phyloP scores from a whole-genome alignment of 1,140 invertebrate species.

The Zophobas atratus region DNA sequence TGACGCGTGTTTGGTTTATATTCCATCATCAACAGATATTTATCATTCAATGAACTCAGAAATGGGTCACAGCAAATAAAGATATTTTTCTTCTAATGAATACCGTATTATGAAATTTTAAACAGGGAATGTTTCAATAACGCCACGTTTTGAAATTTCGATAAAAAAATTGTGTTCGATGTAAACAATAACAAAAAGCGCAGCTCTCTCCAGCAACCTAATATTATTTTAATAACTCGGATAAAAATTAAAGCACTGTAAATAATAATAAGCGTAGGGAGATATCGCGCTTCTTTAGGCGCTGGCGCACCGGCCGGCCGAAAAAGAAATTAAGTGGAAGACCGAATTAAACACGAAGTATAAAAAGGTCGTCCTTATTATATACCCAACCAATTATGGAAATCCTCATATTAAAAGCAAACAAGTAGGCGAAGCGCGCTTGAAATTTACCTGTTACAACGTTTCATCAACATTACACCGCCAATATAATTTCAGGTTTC shows the following conservation, averaged over 20 bases:
- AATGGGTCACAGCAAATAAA: neutral
- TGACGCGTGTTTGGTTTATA: conserved; percentile 20
- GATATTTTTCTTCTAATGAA: neutral
- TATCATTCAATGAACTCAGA: conserved; percentile 14
- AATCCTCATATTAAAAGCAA: conserved; percentile 44
- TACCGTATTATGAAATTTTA: neutral
- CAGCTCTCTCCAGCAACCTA: neutral
- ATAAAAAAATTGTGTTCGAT: neutral
- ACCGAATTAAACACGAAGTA: conserved; percentile 37
- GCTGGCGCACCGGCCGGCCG: neutral
- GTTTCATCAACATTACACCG: conserved; percentile 14
- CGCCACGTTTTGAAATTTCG: neutral
- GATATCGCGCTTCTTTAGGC: neutral
- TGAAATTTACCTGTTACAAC: conserved; percentile 15
- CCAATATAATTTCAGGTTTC: conserved; percentile 18
- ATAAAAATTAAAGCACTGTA: conserved; percentile 37
- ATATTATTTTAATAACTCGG: conserved; percentile 23
- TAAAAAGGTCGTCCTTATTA: conserved; percentile 32
- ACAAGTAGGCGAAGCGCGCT: conserved; percentile 1
- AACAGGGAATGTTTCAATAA: neutral
- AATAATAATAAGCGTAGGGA: conserved; percentile 34
- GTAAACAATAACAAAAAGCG: neutral
- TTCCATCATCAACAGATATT: conserved; percentile 17
- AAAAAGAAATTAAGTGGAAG: conserved; percentile 41
- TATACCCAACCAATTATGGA: conserved; percentile 43